phyloP scores from a whole-genome alignment of 2,113 vertebrate species.

The Physeter macrocephalus region DNA sequence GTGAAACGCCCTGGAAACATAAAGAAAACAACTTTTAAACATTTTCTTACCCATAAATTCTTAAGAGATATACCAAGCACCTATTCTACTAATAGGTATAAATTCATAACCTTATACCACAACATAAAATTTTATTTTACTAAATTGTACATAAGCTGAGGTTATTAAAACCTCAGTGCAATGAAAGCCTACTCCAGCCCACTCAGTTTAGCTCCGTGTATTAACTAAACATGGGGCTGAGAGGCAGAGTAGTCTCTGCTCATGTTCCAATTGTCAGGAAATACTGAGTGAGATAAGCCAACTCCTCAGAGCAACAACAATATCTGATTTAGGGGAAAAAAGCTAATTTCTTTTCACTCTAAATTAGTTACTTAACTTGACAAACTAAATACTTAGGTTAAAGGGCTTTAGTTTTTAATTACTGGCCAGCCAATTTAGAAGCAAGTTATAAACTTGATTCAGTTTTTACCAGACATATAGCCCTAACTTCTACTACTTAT shows the following conservation, averaged over 20 bases:
- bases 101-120: not conserved
- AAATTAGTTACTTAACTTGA: conserved; percentile 6
- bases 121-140: conserved; percentile 5
- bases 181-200: not conserved
- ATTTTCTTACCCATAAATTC: conserved; percentile 61
- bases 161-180: not conserved
- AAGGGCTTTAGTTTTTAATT: not conserved
- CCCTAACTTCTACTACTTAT: not conserved
- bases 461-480: not conserved
- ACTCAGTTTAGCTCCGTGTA: not conserved
- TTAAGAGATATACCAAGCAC: not conserved
- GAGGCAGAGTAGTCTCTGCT: not conserved
- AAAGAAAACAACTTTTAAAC: conserved; percentile 39
- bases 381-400: not conserved
- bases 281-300: not conserved
- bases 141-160: not conserved
- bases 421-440: not conserved
- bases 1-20: conserved; percentile 81
- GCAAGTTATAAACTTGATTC: conserved; percentile 5
- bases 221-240: not conserved
- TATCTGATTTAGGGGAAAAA: not conserved
- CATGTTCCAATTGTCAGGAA: not conserved
- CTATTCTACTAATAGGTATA: not conserved
- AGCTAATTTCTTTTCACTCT: not conserved
- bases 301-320: not conserved